Conservation (phyloP, 2,113 vertebrate species). For the Rhadina sibilatrix region DNA sequence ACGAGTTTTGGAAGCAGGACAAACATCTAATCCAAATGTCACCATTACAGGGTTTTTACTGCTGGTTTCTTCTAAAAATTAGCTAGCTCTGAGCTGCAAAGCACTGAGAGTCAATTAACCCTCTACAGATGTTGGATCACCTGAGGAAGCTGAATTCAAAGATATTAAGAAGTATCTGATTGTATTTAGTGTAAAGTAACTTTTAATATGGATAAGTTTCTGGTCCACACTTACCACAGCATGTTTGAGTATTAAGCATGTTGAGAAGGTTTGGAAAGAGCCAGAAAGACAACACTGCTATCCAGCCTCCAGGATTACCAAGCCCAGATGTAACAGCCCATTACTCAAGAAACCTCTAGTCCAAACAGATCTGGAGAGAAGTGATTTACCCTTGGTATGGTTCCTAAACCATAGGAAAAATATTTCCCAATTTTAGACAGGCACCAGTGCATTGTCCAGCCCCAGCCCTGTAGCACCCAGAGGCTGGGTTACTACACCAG, state of each 20-base stretch:
- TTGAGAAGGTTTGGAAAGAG: neutral
- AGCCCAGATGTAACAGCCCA: neutral
- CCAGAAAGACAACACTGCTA: neutral
- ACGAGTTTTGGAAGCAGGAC: neutral
- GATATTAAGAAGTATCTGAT: neutral
- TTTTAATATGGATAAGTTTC: neutral
- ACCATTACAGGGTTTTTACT: neutral
- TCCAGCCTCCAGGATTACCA: neutral
- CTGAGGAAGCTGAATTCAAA: neutral
- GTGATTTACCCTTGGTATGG: neutral
- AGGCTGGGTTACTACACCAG: neutral
- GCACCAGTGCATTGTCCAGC: rapidly evolving
- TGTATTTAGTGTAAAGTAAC: neutral
- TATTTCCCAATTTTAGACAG: neutral
- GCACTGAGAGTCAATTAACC: neutral
- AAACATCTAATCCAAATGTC: neutral
- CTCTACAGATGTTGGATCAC: neutral
- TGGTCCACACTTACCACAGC: neutral
- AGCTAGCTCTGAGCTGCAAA: neutral
- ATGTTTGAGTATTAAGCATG: neutral
- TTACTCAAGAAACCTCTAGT: neutral
- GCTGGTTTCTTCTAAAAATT: neutral
- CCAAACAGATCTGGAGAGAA: neutral
- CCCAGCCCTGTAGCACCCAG: rapidly evolving
- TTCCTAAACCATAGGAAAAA: neutral